These are phyloP conservation scores for Hippocampus barbouri DNA, from an alignment of 2,113 vertebrate species.

Conservation along the genomic window DNA sequence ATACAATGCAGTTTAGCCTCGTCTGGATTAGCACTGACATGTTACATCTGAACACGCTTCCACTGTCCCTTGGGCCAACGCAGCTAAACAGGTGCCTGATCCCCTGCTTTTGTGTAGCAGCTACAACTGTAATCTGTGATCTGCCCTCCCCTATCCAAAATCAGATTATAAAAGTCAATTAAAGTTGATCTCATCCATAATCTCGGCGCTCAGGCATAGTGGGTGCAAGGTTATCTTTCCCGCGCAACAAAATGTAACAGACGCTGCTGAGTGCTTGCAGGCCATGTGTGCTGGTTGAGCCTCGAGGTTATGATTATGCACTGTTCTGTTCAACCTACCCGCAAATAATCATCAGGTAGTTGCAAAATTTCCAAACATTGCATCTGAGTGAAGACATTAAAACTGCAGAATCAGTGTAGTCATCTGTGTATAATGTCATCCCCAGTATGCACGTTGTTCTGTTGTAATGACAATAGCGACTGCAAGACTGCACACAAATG, in stretches of 20 bases:
- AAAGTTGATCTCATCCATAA: slow-evolving; percentile 53
- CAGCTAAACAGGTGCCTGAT: slow-evolving; percentile 48
- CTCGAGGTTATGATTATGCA: slow-evolving; percentile 1
- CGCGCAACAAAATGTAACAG: slow-evolving; percentile 36
- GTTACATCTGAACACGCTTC: slow-evolving; percentile 48
- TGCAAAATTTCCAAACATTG: slow-evolving; percentile 2
- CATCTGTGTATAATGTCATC: slow-evolving; percentile 30
- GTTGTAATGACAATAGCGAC: slow-evolving; percentile 45
- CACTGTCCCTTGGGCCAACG: slow-evolving; percentile 36
- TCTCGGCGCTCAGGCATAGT: slow-evolving; percentile 39
- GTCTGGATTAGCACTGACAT: slow-evolving; percentile 53
- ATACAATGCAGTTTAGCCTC: slow-evolving; percentile 34
- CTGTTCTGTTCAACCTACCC: not conserved
- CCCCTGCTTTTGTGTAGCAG: slow-evolving; percentile 50
- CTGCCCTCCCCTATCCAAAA: slow-evolving; percentile 42
- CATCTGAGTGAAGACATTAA: slow-evolving; percentile 22
- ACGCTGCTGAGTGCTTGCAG: slow-evolving; percentile 22
- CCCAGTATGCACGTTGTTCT: slow-evolving; percentile 16
- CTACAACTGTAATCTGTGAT: slow-evolving; percentile 62
- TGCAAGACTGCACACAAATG: slow-evolving; percentile 47
- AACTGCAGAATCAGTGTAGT: slow-evolving; percentile 8
- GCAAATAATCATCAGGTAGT: slow-evolving; percentile 11
- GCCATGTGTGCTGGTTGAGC: slow-evolving; percentile 2
- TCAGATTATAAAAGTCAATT: slow-evolving; percentile 66
- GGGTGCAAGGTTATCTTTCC: slow-evolving; percentile 45